These are phyloP conservation scores for Suricata suricatta DNA, from an alignment of 2,113 vertebrate genomes.

Conservation along the genomic window DNA sequence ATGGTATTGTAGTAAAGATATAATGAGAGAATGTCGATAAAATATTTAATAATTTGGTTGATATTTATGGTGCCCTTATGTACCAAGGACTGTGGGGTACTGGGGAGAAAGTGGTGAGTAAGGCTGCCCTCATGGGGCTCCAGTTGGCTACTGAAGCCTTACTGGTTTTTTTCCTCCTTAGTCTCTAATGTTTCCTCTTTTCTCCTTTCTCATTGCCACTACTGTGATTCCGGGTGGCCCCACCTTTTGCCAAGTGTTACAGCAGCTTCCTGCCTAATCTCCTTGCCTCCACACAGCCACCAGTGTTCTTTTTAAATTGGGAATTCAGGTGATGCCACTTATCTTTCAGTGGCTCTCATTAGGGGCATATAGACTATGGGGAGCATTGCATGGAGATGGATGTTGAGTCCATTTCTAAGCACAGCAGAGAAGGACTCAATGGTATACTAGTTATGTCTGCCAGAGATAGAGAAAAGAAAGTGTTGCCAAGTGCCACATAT, in stretches of 20 bases:
- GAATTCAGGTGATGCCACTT: background rate
- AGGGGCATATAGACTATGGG: background rate
- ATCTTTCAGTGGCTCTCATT: background rate
- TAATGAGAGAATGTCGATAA: background rate
- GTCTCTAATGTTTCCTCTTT: background rate
- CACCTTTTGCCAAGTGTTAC: background rate
- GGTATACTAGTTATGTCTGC: background rate
- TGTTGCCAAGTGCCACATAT: background rate
- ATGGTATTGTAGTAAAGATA: background rate
- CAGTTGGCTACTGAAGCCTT: background rate
- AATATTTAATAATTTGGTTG: background rate
- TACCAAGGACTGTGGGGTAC: background rate
- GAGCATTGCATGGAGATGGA: background rate
- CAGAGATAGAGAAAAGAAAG: background rate
- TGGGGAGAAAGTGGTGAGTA: background rate
- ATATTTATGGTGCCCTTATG: background rate
- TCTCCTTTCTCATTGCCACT: background rate
- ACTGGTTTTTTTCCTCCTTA: background rate
- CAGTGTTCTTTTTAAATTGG: conserved; percentile 1
- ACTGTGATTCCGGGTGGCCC: background rate
- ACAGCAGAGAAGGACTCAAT: background rate
- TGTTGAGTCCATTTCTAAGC: background rate
- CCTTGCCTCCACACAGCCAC: background rate
- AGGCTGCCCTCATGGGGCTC: background rate
- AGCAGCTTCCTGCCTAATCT: background rate